Percentiles rank a stretch among this genome's conserved stretches.
phyloP scores from a whole-genome alignment of 2,797 vertebrate genomes.

The Hippopotamyrus pictus region DNA sequence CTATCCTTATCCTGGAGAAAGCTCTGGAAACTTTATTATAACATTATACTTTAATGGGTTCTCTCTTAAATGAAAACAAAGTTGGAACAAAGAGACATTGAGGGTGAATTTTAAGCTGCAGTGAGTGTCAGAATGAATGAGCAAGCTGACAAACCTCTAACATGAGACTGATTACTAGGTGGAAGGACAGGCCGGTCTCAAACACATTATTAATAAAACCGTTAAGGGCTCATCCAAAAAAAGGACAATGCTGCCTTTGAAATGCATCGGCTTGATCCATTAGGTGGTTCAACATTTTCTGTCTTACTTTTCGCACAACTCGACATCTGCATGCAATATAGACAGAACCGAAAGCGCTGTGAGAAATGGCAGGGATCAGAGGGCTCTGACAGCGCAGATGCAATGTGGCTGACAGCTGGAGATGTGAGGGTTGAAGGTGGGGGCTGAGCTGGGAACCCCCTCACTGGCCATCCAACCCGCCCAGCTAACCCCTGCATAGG shows the following conservation, averaged over 20 bases:
- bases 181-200: not conserved
- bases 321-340: conserved; percentile 20
- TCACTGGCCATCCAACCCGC: not conserved
- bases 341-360: not conserved
- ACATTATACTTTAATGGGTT: conserved; percentile 43
- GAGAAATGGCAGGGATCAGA: not conserved
- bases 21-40: conserved; percentile 31
- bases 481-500: not conserved
- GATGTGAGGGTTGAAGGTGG: not conserved
- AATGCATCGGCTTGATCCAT: not conserved
- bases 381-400: not conserved
- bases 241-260: not conserved
- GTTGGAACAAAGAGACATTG: not conserved
- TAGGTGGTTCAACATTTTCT: not conserved
- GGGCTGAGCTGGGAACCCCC: not conserved
- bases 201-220: conserved; percentile 7
- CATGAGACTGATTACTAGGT: not conserved
- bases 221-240: not conserved
- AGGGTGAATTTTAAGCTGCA: not conserved
- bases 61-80: conserved; percentile 28
- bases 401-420: conserved; percentile 13
- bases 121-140: not conserved
- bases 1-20: conserved; percentile 11
- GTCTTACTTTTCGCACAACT: not conserved
- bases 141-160: not conserved